phyloP scores from a whole-genome alignment of 2,888 invertebrate species.

The Marronus borbonicus region DNA sequence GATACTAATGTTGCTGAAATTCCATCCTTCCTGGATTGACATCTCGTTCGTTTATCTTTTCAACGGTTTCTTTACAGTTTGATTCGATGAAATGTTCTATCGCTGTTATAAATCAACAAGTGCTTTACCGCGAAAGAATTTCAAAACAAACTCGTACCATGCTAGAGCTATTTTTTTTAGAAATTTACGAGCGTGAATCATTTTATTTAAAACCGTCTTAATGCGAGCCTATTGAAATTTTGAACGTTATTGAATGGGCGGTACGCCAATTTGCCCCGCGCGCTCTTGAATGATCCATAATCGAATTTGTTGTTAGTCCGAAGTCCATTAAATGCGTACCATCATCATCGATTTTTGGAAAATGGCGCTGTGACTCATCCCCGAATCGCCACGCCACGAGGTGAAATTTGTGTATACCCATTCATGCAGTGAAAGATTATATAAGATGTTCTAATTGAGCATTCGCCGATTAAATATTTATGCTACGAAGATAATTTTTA shows the following conservation, averaged over 20 bases:
- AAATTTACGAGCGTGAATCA: slow-evolving; percentile 20
- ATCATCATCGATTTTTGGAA: slow-evolving; percentile 26
- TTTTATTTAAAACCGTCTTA: slow-evolving; percentile 5
- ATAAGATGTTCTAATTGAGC: slow-evolving; percentile 19
- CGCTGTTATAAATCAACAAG: background rate
- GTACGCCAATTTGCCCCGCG: slow-evolving; percentile 18
- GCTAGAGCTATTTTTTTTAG: background rate
- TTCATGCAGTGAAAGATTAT: slow-evolving; percentile 30
- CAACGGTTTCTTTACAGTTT: too few relatives aligned
- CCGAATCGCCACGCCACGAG: slow-evolving; percentile 15
- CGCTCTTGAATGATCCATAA: slow-evolving; percentile 11
- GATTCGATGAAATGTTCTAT: too few relatives aligned
- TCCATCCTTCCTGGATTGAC: too few relatives aligned
- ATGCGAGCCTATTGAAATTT: slow-evolving; percentile 9
- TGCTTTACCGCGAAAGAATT: background rate
- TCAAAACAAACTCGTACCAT: slow-evolving; percentile 2
- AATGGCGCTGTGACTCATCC: slow-evolving; percentile 30
- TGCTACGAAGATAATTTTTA: slow-evolving; percentile 31
- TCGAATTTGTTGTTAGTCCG: slow-evolving; percentile 13
- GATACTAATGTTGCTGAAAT: too few relatives aligned
- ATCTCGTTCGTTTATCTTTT: too few relatives aligned
- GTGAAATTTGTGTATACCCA: slow-evolving; percentile 36
- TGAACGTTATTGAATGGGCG: slow-evolving; percentile 15
- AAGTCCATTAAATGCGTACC: background rate
- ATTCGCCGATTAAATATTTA: slow-evolving; percentile 31